phyloP scores from a whole-genome alignment of 2,113 vertebrate genomes.

The Cettia cetti region DNA sequence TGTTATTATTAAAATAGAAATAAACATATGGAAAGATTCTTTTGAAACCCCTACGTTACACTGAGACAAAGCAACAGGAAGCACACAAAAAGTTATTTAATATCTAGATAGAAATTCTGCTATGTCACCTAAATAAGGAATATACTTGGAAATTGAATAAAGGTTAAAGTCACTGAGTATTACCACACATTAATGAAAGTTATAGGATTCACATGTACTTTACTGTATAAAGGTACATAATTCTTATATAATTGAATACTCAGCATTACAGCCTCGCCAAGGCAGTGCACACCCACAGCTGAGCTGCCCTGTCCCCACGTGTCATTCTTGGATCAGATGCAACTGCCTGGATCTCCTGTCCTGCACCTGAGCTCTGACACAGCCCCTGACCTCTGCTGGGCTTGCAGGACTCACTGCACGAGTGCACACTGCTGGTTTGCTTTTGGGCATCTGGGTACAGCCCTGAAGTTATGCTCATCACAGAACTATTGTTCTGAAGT shows the following conservation, averaged over 20 bases:
- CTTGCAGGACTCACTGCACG: neutral
- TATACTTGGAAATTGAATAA: neutral
- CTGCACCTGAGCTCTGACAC: neutral
- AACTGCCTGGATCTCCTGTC: neutral
- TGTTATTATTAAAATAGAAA: neutral
- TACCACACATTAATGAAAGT: neutral
- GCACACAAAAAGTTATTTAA: neutral
- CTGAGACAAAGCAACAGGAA: neutral
- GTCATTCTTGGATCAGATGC: neutral
- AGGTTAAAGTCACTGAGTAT: neutral
- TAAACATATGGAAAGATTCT: neutral
- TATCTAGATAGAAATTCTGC: neutral
- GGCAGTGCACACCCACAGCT: neutral
- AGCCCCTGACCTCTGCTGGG: neutral
- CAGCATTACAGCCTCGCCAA: neutral
- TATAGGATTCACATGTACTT: neutral
- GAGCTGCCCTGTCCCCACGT: neutral
- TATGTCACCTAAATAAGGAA: neutral
- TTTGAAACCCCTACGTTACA: neutral
- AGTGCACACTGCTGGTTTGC: neutral
- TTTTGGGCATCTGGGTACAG: rapidly evolving
- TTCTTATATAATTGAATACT: neutral
- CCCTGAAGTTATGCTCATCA: neutral
- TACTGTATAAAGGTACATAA: neutral
- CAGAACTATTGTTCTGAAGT: neutral